A percentile compares a stretch with the other conserved stretches of the same genome.
These are phyloP conservation scores for Epistrophe grossulariae DNA, from an alignment of 2,888 invertebrate species.

Conservation along the genomic window DNA sequence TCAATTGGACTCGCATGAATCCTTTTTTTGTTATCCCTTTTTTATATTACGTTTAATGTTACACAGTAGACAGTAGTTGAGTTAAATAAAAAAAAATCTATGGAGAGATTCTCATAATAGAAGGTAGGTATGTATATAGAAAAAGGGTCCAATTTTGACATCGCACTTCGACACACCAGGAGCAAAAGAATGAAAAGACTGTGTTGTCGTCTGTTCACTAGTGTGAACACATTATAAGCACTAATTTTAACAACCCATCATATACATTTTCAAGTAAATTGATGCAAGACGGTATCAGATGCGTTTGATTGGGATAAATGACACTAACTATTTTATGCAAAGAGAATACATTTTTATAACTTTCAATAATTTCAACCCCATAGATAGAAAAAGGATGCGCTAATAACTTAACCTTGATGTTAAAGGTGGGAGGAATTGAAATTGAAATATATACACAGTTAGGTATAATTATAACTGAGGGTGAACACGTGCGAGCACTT, in stretches of 20 bases:
- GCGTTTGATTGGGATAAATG: conserved; percentile 74
- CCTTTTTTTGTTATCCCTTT: conserved; percentile 71
- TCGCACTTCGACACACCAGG: conserved; percentile 69
- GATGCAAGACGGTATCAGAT: conserved; percentile 66
- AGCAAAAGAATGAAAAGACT: conserved; percentile 54
- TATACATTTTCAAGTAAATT: conserved; percentile 62
- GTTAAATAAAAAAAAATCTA: conserved; percentile 29
- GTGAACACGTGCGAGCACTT: conserved; percentile 70
- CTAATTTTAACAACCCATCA: conserved; percentile 72
- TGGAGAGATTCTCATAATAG: conserved; percentile 25
- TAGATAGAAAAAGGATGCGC: conserved; percentile 8
- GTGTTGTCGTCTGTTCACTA: conserved; percentile 58
- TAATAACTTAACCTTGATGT: not conserved
- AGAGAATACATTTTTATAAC: conserved; percentile 4
- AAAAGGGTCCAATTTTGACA: conserved; percentile 65
- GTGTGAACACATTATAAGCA: conserved; percentile 72
- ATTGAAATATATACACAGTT: conserved; percentile 9
- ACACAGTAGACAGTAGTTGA: conserved; percentile 55
- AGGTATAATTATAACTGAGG: conserved; percentile 50
- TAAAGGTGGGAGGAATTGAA: conserved; percentile 65
- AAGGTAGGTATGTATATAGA: not conserved
- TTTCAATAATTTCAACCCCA: conserved; percentile 23
- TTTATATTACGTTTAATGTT: conserved; percentile 57
- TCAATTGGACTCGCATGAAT: conserved; percentile 75
- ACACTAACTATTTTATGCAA: conserved; percentile 48